phyloP scores from a whole-genome alignment of 92 coral and sea anemone genomes.

The Metridium senile region DNA sequence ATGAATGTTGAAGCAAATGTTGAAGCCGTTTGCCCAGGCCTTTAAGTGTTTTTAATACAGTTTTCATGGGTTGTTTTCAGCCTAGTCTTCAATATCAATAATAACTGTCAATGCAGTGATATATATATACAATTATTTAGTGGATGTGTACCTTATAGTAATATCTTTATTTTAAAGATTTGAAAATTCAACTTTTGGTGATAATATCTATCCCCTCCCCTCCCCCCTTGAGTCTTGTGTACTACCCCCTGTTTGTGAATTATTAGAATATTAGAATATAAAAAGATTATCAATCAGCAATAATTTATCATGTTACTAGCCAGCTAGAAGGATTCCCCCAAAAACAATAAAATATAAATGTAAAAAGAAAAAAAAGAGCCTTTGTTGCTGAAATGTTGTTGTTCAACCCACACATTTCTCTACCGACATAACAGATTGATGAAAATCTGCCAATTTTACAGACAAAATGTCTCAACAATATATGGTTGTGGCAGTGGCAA shows the following conservation, averaged over 20 bases:
- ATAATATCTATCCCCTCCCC: not conserved
- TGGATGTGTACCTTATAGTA: not conserved
- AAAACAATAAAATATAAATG: not conserved
- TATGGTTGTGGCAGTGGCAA: too few species aligned
- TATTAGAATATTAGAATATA: slow-evolving; percentile 11
- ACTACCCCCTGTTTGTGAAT: not conserved
- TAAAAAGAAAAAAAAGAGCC: not conserved
- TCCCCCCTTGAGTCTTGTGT: slow-evolving; percentile 20
- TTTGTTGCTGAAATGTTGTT: too few species aligned
- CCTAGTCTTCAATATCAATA: not conserved
- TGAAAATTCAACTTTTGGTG: slow-evolving; percentile 10
- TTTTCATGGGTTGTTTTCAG: not conserved
- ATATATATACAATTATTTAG: not conserved
- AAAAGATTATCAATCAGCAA: not conserved
- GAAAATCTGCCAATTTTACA: not conserved
- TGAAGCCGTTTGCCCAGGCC: too few species aligned
- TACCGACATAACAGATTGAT: too few species aligned
- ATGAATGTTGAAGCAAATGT: too few species aligned
- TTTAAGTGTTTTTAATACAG: not conserved
- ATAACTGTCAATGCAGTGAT: not conserved
- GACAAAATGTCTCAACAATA: too few species aligned
- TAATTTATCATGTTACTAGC: not conserved
- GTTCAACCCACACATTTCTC: too few species aligned
- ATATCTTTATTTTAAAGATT: slow-evolving; percentile 22
- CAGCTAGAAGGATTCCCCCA: not conserved